These are phyloP conservation scores for Perdita meconis DNA, from an alignment of 2,888 invertebrate species.

Conservation along the genomic window DNA sequence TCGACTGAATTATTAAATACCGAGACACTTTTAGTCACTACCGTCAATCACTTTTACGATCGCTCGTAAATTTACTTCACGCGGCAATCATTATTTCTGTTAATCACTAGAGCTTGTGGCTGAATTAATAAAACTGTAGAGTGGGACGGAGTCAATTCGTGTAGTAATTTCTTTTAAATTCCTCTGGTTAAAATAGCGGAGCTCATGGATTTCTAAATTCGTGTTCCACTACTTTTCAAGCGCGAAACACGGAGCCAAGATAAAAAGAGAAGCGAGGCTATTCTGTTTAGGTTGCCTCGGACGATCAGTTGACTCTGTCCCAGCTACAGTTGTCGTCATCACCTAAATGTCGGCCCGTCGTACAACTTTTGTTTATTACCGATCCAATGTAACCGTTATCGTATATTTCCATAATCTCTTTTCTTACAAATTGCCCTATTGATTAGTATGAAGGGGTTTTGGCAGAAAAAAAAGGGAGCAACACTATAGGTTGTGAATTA, in stretches of 20 bases:
- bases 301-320: background rate
- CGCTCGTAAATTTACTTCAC: background rate
- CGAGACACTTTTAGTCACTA: constrained; percentile 2
- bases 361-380: background rate
- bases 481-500: constrained; percentile 7
- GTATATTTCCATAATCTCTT: background rate
- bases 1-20: constrained; percentile 2
- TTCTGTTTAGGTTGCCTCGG: no score
- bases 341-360: constrained; percentile 8
- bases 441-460: constrained; percentile 25
- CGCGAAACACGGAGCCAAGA: no score
- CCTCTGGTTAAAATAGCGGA: no score
- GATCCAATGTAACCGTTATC: background rate
- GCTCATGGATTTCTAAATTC: no score
- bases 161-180: no score
- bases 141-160: background rate
- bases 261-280: no score
- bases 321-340: background rate
- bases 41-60: constrained; percentile 19
- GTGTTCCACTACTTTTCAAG: no score
- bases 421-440: background rate
- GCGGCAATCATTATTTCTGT: constrained; percentile 17
- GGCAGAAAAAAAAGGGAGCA: constrained; percentile 30
- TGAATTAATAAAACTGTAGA: constrained; percentile 7
- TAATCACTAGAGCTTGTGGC: constrained; percentile 7